phyloP scores from a whole-genome alignment of 2,888 invertebrate species.

The Periphyllus acericola region DNA sequence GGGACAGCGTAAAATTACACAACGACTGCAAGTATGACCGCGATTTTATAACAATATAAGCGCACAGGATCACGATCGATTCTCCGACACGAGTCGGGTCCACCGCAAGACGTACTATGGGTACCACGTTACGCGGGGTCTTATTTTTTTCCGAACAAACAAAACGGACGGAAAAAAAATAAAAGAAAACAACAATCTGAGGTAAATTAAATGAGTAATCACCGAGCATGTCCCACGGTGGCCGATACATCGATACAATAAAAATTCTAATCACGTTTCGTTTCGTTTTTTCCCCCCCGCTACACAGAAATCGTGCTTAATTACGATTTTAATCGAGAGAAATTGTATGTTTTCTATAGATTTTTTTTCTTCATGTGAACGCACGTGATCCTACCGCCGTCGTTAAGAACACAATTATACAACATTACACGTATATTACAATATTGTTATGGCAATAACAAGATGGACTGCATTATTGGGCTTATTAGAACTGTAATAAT shows the following conservation, averaged over 20 bases:
- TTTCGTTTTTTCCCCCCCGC: slow-evolving; percentile 17
- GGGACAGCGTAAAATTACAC: neutral
- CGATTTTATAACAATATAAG: neutral
- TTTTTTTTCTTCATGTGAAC: slow-evolving; percentile 1
- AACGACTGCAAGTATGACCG: neutral
- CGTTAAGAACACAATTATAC: neutral
- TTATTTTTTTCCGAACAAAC: neutral
- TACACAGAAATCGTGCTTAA: slow-evolving; percentile 44
- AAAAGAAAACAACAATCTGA: too few species aligned
- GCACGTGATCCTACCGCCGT: neutral
- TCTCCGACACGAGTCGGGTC: neutral
- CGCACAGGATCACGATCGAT: slow-evolving; percentile 11
- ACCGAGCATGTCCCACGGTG: neutral
- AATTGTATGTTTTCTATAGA: neutral
- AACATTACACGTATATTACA: neutral
- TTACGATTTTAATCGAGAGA: slow-evolving; percentile 40
- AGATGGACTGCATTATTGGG: too few species aligned
- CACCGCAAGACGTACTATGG: too few species aligned
- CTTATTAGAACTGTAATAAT: too few species aligned
- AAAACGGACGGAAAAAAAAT: neutral
- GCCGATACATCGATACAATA: neutral
- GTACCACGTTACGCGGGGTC: neutral
- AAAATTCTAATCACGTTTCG: slow-evolving; percentile 35
- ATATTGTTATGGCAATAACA: too few species aligned
- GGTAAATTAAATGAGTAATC: slow-evolving; percentile 49